Evolutionary conservation across 2,888 invertebrate genomes (phyloP).

Genomic region (Exephanes ischioxanthus): DNA sequence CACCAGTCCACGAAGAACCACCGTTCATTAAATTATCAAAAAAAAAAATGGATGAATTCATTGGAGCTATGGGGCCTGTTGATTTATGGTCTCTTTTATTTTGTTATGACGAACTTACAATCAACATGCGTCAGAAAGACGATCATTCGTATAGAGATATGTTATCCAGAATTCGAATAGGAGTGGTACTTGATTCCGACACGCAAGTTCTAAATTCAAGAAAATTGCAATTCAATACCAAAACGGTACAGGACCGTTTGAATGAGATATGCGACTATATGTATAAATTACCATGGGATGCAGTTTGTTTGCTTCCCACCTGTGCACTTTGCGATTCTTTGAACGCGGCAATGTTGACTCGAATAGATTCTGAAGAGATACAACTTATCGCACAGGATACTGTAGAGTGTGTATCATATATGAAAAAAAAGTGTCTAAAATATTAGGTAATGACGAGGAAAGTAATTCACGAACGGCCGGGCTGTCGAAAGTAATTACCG

Average conservation of each 20-base stretch:
- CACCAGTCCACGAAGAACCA: slow-evolving; percentile 75
- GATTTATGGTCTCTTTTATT: no score
- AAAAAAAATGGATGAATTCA: slow-evolving; percentile 69
- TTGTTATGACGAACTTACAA: no score
- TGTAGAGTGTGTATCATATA: slow-evolving; percentile 58
- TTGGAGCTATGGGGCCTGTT: slow-evolving; percentile 42
- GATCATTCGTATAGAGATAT: no score
- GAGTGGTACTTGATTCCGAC: not conserved
- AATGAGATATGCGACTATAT: slow-evolving; percentile 68
- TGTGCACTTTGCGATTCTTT: slow-evolving; percentile 46
- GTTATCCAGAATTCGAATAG: no score
- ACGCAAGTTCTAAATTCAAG: not conserved
- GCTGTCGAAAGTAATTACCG: no score
- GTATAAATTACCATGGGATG: slow-evolving; percentile 68
- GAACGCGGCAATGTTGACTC: slow-evolving; percentile 74
- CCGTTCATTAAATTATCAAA: slow-evolving; percentile 72
- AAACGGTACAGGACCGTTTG: slow-evolving; percentile 57
- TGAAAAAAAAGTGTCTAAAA: no score
- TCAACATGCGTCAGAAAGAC: no score
- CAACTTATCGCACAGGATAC: slow-evolving; percentile 67
- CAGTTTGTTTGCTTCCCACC: slow-evolving; percentile 56
- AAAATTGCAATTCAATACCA: slow-evolving; percentile 4
- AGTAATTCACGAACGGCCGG: no score
- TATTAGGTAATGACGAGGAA: no score
- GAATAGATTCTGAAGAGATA: slow-evolving; percentile 70